phyloP scores from a whole-genome alignment of 2,113 vertebrate genomes.

The Rhipidura dahli region DNA sequence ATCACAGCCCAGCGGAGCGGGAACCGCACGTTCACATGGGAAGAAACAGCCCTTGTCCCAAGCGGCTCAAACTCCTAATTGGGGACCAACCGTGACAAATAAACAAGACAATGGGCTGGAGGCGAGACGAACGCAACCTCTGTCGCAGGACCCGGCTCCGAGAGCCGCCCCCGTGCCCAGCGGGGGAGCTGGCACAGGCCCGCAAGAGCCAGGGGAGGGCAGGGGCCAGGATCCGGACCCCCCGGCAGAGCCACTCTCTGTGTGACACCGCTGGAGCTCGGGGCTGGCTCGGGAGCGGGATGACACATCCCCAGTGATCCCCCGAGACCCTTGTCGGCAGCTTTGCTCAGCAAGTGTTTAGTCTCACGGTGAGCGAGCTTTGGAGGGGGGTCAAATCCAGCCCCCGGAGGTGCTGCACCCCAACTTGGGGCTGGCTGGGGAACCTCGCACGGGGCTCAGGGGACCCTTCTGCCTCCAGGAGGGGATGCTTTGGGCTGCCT shows the following conservation, averaged over 20 bases:
- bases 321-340: neutral
- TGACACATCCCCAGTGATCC: neutral
- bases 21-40: conserved; percentile 39
- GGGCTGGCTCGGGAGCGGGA: neutral
- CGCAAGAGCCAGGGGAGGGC: neutral
- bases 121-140: conserved; percentile 24
- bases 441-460: neutral
- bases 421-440: rapidly evolving
- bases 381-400: neutral
- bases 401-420: neutral
- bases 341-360: conserved; percentile 13
- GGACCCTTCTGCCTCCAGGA: rapidly evolving
- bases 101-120: conserved; percentile 59
- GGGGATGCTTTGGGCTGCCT: neutral
- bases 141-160: neutral
- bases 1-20: conserved; percentile 15
- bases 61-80: neutral
- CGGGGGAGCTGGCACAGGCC: neutral
- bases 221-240: neutral
- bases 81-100: conserved; percentile 53
- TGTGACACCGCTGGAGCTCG: neutral
- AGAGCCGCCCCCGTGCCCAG: neutral
- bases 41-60: conserved; percentile 3
- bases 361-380: neutral
- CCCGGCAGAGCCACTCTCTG: neutral